phyloP scores from a whole-genome alignment of 2,113 vertebrate species.

The Gila orcuttii region DNA sequence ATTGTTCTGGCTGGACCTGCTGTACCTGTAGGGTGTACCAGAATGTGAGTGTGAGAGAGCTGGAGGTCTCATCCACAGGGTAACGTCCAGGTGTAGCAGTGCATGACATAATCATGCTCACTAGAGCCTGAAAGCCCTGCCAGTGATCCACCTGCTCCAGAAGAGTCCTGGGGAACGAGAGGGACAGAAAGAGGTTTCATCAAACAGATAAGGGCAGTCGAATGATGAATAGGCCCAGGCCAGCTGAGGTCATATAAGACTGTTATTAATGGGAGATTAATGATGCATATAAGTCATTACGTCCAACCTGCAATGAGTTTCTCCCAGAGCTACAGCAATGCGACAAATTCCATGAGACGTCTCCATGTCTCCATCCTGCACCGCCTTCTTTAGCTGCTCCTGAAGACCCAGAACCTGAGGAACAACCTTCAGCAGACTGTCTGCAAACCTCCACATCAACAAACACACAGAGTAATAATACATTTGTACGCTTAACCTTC shows the following conservation, averaged over 20 bases:
- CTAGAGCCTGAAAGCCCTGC: constrained; percentile 93
- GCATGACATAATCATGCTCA: constrained; percentile 99
- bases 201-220: neutral
- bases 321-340: constrained; percentile 90
- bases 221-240: constrained; percentile 20
- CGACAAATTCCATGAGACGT: constrained; percentile 95
- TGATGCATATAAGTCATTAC: neutral
- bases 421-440: constrained; percentile 88
- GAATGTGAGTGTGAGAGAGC: constrained; percentile 96
- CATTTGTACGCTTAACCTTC: neutral
- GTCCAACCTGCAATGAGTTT: constrained; percentile 91
- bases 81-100: constrained; percentile 94
- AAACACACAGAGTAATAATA: neutral
- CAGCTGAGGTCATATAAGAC: neutral
- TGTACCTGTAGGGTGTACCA: constrained; percentile 95
- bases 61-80: constrained; percentile 94
- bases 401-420: constrained; percentile 89
- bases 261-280: constrained; percentile 21
- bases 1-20: constrained; percentile 6
- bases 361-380: constrained; percentile 92
- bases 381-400: constrained; percentile 88
- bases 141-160: constrained; percentile 95
- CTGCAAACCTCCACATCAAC: constrained; percentile 80
- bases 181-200: neutral
- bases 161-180: constrained; percentile 78